Evolutionary conservation across 1,140 invertebrate species (phyloP), one percentile per base, ranked within the genome.

Genomic region (Drosophila bipectinata): DNA sequence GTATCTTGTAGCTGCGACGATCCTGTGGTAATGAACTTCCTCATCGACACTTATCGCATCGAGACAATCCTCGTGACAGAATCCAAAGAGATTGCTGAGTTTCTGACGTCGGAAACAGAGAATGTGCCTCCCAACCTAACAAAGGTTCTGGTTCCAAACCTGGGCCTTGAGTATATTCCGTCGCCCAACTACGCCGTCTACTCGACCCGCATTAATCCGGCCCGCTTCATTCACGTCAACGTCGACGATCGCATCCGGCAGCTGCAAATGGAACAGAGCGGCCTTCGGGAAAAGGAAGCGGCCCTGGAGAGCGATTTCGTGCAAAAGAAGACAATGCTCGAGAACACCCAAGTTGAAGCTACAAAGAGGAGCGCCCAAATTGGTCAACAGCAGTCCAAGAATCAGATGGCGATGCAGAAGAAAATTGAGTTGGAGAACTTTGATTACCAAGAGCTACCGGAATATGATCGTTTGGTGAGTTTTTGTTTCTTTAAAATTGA

Each of bases 11-110:
- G 82, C 53, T 94, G 97, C 73, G 92, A 93, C 4, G 94, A 98
- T 92, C 93, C 95, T 1, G 94, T 97, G 3, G 94, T 98, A 1
- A 94, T 95, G 52, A 98, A 99, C 93, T 96, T 94, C 78, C 92
- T 98, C 2, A 96, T 99, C 67, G 97, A 99, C 93, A 95, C 95
- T 82, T 90, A 94, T n/a, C 92, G 92, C 47, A 92, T 96, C 34
- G 96, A 97, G 91, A 93, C 92, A 39, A 93, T 96, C 12, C 90
- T 97, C 48, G 92, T 97, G 12, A 95, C 97, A 48, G 79, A 91
- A 24, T 87, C 77, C 45, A 80, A 81, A 92, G 92, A 93, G 4
- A 93, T 93, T 74, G 96, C 96, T 5, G 93, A 94, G 44, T 79
- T 92, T 2, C 92, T 96, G 4, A 93, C 96, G 77, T 93, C 94